Base-by-base conservation (phyloP, 2,113 vertebrate genomes). In the Xenotilapia longispinis region DNA sequence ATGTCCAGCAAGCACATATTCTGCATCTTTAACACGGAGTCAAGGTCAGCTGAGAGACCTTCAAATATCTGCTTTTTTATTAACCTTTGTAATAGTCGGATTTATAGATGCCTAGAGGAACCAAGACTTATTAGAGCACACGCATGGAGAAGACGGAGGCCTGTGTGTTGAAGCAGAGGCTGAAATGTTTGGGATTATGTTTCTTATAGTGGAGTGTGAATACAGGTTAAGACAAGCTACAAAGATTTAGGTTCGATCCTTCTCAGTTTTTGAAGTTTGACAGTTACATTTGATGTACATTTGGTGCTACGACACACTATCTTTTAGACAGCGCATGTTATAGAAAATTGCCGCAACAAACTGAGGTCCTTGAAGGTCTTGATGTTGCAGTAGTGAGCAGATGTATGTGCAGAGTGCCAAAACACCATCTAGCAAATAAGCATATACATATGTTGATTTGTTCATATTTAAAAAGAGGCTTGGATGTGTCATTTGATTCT, bases 1-100 rank as follows among this genome's bases (percentile, higher is more conserved):
- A 98, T 98, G 98, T 98, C 97, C 92, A 98, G 97, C 97, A 98
- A 98, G 93, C 97, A 92, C 93, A 96, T 97, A 93, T 98, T 98
- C 91, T 96, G 97, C 63, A 97, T 98, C 93, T 98, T 98, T 93
- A 98, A 98, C 75, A 98, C 97, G 2, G 97, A 98, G 87, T 97
- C 97, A 38, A 97, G 98, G 98, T 98, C 94, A 95, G 97, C 82
- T 19, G 31, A 7, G 17, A 12, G n/a, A 49, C 4, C 28, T 33
- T 42, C 4, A 60, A 6, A 40, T 79, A 21, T 73, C 6, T 19
- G 3, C 45, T 23, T 68, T 68, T 47, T 79, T 15, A 55, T 80
- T 6, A 49, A 80, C 13, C 9, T 47, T 19, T 65, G 33, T 28
- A 57, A 31, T 8, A 57, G 38, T 28, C 28, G 1, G 4, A 68